Conservation (phyloP, 1,140 invertebrate genomes). For the Nephila pilipes region DNA sequence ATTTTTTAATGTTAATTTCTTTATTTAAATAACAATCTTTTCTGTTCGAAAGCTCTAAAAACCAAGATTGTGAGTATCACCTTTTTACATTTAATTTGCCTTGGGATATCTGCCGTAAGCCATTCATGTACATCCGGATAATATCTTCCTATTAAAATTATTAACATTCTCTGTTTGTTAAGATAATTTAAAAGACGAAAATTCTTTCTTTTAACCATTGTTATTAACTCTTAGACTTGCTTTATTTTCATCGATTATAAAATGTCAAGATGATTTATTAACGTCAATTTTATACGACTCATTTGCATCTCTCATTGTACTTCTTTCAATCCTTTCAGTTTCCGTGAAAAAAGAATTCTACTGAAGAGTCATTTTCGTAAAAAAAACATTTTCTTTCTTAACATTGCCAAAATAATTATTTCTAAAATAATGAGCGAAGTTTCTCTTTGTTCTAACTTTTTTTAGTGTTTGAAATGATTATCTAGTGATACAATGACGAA, state of each 20-base stretch:
- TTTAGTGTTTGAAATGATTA: slow-evolving; percentile 35
- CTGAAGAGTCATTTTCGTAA: neutral
- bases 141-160: neutral
- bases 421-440: slow-evolving; percentile 59
- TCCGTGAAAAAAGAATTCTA: neutral
- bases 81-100: neutral
- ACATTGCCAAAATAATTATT: slow-evolving; percentile 64
- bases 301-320: slow-evolving; percentile 68
- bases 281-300: slow-evolving; percentile 55
- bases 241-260: slow-evolving; percentile 44
- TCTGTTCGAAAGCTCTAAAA: neutral
- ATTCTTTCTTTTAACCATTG: neutral
- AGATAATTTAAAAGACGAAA: slow-evolving; percentile 29
- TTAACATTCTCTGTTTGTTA: neutral
- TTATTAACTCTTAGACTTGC: slow-evolving; percentile 21
- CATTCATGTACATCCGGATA: neutral
- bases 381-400: slow-evolving; percentile 46
- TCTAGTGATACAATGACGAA: slow-evolving; percentile 7
- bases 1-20: neutral
- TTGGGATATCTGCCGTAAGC: neutral
- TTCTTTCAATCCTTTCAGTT: slow-evolving; percentile 32
- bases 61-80: neutral
- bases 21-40: neutral
- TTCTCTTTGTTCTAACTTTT: slow-evolving; percentile 64
- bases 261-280: slow-evolving; percentile 70